Evolutionary conservation across 2,113 vertebrate genomes (phyloP).

Genomic region (Paraplagusia blochii): DNA sequence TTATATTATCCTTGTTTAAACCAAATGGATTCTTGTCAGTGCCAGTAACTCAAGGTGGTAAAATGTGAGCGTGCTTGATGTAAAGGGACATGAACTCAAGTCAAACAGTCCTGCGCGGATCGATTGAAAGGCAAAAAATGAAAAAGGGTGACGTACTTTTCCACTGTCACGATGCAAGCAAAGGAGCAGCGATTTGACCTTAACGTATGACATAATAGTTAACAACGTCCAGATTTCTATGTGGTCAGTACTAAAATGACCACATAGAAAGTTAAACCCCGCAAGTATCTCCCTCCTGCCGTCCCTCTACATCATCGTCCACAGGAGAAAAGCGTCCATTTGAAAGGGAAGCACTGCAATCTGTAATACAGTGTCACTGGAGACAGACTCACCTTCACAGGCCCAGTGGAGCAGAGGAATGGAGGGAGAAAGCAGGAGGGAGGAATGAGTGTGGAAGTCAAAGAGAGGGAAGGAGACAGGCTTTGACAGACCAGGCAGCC

Average conservation of each 20-base stretch:
- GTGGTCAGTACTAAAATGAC: conserved; percentile 30
- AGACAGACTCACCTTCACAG: conserved; percentile 70
- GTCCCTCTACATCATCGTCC: conserved; percentile 37
- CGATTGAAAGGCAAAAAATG: not conserved
- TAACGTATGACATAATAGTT: conserved; percentile 33
- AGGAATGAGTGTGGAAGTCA: not conserved
- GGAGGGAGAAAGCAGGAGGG: conserved; percentile 5
- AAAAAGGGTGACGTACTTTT: not conserved
- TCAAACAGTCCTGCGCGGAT: not conserved
- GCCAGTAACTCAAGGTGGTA: not conserved
- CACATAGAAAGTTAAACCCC: conserved; percentile 4
- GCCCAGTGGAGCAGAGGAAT: conserved; percentile 62
- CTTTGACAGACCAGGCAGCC: conserved; percentile 55
- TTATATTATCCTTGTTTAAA: conserved; percentile 1
- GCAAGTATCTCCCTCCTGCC: not conserved
- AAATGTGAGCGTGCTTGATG: not conserved
- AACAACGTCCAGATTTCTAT: conserved; percentile 11
- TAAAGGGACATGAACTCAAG: not conserved
- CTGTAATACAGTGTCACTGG: conserved; percentile 62
- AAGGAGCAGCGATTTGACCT: too few species aligned
- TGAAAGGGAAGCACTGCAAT: conserved; percentile 61
- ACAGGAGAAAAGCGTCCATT: conserved; percentile 47
- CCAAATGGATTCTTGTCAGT: not conserved
- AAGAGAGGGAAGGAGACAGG: conserved; percentile 11
- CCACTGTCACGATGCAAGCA: not conserved